Evolutionary conservation across 1,140 invertebrate genomes (phyloP), one percentile per base, ranked within the genome.

Genomic region (Papilio polyxenes): DNA sequence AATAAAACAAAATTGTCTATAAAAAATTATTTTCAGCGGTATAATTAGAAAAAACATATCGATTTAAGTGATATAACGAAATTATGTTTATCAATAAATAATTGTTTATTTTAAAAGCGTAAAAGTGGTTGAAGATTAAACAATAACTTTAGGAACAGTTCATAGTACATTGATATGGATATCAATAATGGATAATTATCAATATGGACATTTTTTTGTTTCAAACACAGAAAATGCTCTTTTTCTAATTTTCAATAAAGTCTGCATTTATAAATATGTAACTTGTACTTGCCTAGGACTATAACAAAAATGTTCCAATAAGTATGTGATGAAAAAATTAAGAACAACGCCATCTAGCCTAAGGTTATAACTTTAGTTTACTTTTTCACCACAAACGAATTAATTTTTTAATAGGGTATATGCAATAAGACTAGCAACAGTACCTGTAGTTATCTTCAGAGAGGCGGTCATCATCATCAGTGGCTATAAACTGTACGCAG

Each of bases 401-500:
- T 44, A 44, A 2, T 44, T 44, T 1, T 44, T 44, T 44, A 44
- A n/a, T 7, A 59, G 6, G 1, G 56, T 20, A 59, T n/a, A 59
- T 59, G 11, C 0, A 65, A 65, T 1, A 72, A 40, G 31, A 5
- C 7, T n/a, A 59, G 56, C 17, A 31, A n/a, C 8, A n/a, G 40
- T 82, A 92, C 91, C 92, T 92, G 84, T 93, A 94, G 82, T 93
- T 94, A 69, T 93, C 92, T 81, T 93, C 91, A 7, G 93, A 93
- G 7, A 94, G 88, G 10, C 90, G 84, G 81, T 93, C 92, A 81
- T 95, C 94, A 31, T 94, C 93, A 87, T 97, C 96, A 77, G 96
- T 96, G 23, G 97, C 96, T 53, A 97, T 95, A 92, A 96, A 97
- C 89, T 97, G 96, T 51, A 97, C 97, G 89, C 96, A 96, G 77